A percentile compares a stretch with the other conserved stretches of the same genome.
These are phyloP conservation scores for Sycophila sp. DNA, from an alignment of 1,140 invertebrate species.

Conservation along the genomic window DNA sequence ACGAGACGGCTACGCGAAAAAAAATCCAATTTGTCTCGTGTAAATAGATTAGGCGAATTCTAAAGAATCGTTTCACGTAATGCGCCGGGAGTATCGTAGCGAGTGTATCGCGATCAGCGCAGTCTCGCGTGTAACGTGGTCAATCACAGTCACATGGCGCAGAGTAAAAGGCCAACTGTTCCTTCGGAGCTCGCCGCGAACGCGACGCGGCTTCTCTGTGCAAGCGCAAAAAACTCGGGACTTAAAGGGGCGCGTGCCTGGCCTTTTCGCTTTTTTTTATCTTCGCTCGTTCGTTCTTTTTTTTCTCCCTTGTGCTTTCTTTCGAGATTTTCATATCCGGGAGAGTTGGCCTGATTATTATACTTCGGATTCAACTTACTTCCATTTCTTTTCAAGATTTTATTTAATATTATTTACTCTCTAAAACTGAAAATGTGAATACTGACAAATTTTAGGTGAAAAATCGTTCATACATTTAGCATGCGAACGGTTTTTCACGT, in stretches of 20 bases:
- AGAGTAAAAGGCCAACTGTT: slow-evolving; percentile 51
- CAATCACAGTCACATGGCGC: slow-evolving; percentile 51
- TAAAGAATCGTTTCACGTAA: slow-evolving; percentile 14
- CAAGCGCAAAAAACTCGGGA: slow-evolving; percentile 1
- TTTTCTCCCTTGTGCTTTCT: no score
- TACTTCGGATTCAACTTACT: no score
- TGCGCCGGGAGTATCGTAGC: neutral
- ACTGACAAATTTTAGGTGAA: no score
- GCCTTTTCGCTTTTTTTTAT: neutral
- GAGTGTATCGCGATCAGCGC: slow-evolving; percentile 42
- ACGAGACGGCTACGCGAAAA: no score
- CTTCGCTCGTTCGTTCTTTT: neutral
- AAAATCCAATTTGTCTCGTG: slow-evolving; percentile 21
- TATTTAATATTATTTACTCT: no score
- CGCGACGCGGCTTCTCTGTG: neutral
- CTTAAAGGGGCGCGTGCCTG: slow-evolving; percentile 8
- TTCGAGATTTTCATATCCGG: no score
- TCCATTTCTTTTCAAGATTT: no score
- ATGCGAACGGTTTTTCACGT: no score
- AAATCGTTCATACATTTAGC: no score
- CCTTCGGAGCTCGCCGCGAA: slow-evolving; percentile 37
- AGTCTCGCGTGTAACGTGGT: slow-evolving; percentile 50
- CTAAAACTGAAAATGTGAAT: no score
- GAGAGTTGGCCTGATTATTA: no score
- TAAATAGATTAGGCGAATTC: slow-evolving; percentile 32